Percentiles rank a stretch among this genome's conserved stretches.
Conservation (phyloP, 2,797 vertebrate genomes). For the Vespertilio murinus region DNA sequence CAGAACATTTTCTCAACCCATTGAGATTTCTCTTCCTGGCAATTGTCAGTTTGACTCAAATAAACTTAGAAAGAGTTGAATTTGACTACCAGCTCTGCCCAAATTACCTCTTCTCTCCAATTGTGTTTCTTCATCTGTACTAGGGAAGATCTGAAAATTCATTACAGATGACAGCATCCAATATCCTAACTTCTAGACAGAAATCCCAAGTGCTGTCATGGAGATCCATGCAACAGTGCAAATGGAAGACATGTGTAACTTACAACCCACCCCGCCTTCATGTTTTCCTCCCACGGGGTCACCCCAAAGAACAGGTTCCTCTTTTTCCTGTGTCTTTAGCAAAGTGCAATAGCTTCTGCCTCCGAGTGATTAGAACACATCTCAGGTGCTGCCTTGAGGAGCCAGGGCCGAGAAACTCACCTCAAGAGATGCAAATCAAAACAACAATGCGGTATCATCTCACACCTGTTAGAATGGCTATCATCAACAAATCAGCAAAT, state of each 20-base stretch:
- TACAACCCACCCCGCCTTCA: background rate
- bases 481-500: no score
- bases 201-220: background rate
- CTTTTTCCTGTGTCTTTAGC: conserved; percentile 60
- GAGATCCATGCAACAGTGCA: background rate
- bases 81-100: background rate
- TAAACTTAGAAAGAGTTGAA: background rate
- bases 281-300: background rate
- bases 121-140: background rate
- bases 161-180: background rate
- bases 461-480: no score
- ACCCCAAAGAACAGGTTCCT: background rate
- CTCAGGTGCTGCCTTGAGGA: conserved; percentile 44
- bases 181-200: background rate
- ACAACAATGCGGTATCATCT: no score
- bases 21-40: background rate
- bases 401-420: conserved; percentile 66
- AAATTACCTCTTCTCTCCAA: background rate
- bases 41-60: background rate
- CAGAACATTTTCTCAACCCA: background rate
- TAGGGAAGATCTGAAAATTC: background rate
- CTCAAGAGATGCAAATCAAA: no score
- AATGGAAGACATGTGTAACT: background rate
- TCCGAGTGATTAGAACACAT: conserved; percentile 70
- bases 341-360: conserved; percentile 71